These are phyloP conservation scores for Eurytoma adleriae DNA, from an alignment of 2,888 invertebrate genomes.

Conservation along the genomic window DNA sequence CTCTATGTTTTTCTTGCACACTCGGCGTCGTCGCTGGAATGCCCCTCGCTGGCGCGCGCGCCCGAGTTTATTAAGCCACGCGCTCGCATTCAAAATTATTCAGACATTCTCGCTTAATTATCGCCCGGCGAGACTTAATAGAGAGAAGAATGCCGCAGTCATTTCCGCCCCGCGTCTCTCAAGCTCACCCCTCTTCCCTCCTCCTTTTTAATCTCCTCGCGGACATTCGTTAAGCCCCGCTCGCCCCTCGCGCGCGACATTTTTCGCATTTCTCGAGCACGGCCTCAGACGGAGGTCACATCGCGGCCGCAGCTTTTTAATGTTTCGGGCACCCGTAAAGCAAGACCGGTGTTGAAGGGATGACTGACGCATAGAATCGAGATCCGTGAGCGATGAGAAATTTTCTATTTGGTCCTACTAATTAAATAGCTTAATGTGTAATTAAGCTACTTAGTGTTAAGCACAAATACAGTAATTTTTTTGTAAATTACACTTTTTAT, in stretches of 20 bases:
- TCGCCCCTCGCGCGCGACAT: constrained; percentile 38
- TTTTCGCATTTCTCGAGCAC: constrained; percentile 50
- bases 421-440: too few relatives aligned
- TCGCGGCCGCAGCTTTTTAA: constrained; percentile 60
- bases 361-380: too few relatives aligned
- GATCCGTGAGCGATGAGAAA: too few relatives aligned
- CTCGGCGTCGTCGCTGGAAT: constrained; percentile 21
- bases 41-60: constrained; percentile 9
- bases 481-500: constrained; percentile 24
- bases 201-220: constrained; percentile 18
- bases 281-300: constrained; percentile 2
- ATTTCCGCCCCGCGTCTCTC: constrained; percentile 43
- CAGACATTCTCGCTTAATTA: constrained; percentile 61
- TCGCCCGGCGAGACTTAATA: constrained; percentile 55
- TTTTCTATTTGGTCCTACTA: too few relatives aligned
- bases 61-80: constrained; percentile 41
- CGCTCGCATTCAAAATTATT: constrained; percentile 42
- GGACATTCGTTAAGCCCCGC: neutral
- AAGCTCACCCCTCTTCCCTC: constrained; percentile 10
- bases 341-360: constrained; percentile 61
- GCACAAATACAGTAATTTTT: too few relatives aligned
- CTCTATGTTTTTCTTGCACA: constrained; percentile 31
- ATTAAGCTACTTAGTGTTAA: too few relatives aligned
- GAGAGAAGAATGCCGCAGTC: constrained; percentile 51
- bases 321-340: constrained; percentile 62